phyloP scores from a whole-genome alignment of 2,888 invertebrate species.

The Cosmopolites sordidus region DNA sequence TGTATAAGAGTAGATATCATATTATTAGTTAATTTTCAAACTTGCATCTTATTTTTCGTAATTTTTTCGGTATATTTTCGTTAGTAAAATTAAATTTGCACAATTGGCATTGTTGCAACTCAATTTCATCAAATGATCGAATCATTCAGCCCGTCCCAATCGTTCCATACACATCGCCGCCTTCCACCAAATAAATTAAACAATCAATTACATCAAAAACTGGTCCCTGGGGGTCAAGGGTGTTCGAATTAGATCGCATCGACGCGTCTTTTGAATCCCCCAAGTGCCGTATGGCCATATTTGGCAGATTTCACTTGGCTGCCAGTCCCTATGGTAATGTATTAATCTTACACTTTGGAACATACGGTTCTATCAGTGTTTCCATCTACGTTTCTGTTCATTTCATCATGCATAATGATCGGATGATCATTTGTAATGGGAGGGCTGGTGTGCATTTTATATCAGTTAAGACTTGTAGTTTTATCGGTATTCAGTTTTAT shows the following conservation, averaged over 20 bases:
- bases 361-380: constrained; percentile 25
- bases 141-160: not conserved
- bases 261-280: constrained; percentile 34
- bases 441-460: no score
- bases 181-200: constrained; percentile 24
- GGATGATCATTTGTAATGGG: no score
- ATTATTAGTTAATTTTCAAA: no score
- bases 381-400: not conserved
- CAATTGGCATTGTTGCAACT: no score
- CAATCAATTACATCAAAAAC: constrained; percentile 28
- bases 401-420: no score
- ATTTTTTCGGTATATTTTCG: no score
- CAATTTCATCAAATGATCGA: constrained; percentile 5
- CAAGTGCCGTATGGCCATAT: constrained; percentile 35
- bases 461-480: no score
- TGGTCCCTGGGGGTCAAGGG: constrained; percentile 14
- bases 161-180: constrained; percentile 9
- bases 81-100: no score
- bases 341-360: constrained; percentile 16
- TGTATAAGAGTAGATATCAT: no score
- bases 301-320: constrained; percentile 16
- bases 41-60: no score
- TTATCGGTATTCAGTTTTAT: no score
- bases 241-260: constrained; percentile 22
- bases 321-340: constrained; percentile 9